Base-by-base conservation (phyloP, 2,797 vertebrate genomes). In the Monodelphis domestica region DNA sequence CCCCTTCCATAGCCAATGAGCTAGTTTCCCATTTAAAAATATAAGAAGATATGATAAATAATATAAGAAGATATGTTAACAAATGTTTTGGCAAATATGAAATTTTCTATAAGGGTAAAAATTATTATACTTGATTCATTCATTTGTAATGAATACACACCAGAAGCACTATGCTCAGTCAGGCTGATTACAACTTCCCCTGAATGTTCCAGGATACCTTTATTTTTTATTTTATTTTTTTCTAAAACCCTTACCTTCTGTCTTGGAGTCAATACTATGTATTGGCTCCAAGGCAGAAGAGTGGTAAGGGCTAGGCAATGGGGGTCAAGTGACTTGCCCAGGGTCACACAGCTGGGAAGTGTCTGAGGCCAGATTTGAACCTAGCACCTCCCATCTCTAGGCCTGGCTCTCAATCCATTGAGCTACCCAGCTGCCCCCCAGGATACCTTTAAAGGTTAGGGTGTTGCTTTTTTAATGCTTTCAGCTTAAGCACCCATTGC, bases 81-180 rank as follows among this genome's bases (percentile, higher is more conserved):
- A 90, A 51, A 30, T 26, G 56, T 59, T 91, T 92, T 92, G 70
- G 88, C 91, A 94, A 96, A 89, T 89, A 95, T 12, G 30, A 91
- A 90, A 92, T 55, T 5, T 17, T 50, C 17, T 45, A 38, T 52
- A 33, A 63, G 26, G 21, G 26, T 3, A 63, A 93, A 95, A 87
- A 2, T 70, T 7, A 70, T n/a, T 38, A 63, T 63, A 6, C 33
- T n/a, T n/a, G 28, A 70, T 38, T 38, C 14, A 70, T 1, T 70
- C 33, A 38, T 70, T 38, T 70, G 33, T n/a, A 70, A 70, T 70
- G 33, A 17, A 33, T 17, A n/a, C 15, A 70, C n/a, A 33, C n/a
- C 59, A 63, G 59, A 33, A 63, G 15, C 12, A n/a, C 30, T 15
- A 12, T 4, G 30, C 33, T n/a, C 15, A 12, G 33, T 10, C 59